Evolutionary conservation across 2,113 vertebrate genomes (phyloP).

Genomic region (Hiodon tergisus): DNA sequence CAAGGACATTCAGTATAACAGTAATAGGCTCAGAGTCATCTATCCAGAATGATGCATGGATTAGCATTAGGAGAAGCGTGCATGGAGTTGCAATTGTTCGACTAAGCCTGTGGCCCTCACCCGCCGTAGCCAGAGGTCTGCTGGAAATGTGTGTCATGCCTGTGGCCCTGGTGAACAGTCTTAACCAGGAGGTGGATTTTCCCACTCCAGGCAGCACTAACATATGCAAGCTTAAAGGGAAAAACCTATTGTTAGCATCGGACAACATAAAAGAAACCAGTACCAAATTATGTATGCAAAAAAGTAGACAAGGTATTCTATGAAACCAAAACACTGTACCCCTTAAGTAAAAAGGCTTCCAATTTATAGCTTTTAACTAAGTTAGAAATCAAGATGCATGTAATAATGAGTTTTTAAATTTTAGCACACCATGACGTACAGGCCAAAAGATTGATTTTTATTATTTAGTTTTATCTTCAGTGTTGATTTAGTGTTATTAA

Average conservation of each 20-base stretch:
- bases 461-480: conserved; percentile 25
- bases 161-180: neutral
- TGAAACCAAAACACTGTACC: conserved; percentile 12
- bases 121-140: neutral
- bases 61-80: conserved; percentile 11
- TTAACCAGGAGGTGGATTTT: neutral
- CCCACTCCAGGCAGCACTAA: neutral
- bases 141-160: neutral
- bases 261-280: neutral
- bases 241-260: too few relatives aligned
- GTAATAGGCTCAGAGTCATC: conserved; percentile 11
- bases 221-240: too few relatives aligned
- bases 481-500: conserved; percentile 35
- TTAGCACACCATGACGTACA: conserved; percentile 27
- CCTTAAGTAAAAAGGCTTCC: neutral
- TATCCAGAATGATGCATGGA: conserved; percentile 9
- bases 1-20: conserved; percentile 5
- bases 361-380: neutral
- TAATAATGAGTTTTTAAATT: neutral
- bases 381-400: neutral
- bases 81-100: neutral
- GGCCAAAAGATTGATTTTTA: conserved; percentile 55
- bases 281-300: conserved; percentile 21
- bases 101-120: neutral
- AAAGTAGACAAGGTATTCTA: conserved; percentile 5